Percentiles rank a stretch among this genome's conserved stretches.
phyloP scores from a whole-genome alignment of 2,113 vertebrate genomes.

The Mustelus asterias region DNA sequence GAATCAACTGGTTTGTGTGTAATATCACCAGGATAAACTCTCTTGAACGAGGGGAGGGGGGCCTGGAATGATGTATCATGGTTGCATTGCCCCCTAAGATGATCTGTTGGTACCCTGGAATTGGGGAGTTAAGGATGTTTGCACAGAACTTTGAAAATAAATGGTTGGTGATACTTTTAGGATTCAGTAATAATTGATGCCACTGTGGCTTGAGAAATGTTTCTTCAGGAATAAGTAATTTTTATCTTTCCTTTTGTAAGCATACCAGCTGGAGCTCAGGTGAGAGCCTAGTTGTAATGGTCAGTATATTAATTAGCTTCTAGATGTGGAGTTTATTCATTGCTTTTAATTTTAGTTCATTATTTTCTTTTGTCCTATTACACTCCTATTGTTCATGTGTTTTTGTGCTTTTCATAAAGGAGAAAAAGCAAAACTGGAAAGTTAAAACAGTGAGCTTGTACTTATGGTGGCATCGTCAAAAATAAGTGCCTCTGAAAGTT shows the following conservation, averaged over 20 bases:
- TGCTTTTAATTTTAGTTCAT: conserved; percentile 10
- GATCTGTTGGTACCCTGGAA: neutral
- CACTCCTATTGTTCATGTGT: neutral
- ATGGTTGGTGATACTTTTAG: neutral
- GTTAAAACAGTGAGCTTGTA: neutral
- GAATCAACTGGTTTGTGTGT: neutral
- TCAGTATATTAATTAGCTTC: neutral
- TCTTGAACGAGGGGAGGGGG: neutral
- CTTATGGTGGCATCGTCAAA: neutral
- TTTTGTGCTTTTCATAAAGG: neutral
- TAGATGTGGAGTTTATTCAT: neutral
- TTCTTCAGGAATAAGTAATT: neutral
- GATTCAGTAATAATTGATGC: neutral
- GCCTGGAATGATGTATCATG: neutral
- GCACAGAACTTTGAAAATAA: neutral
- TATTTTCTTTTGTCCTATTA: neutral
- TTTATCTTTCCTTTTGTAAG: conserved; percentile 26
- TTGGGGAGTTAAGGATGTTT: neutral
- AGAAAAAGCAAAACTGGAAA: neutral
- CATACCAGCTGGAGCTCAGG: conserved; percentile 30
- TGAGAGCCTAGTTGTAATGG: conserved; percentile 17
- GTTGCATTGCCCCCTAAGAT: neutral
- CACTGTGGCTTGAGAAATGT: neutral
- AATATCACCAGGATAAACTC: neutral
- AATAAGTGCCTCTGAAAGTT: neutral